A percentile compares a stretch with the other conserved stretches of the same genome.
These are phyloP conservation scores for Acleris laterana DNA, from an alignment of 2,888 invertebrate genomes.

Conservation along the genomic window DNA sequence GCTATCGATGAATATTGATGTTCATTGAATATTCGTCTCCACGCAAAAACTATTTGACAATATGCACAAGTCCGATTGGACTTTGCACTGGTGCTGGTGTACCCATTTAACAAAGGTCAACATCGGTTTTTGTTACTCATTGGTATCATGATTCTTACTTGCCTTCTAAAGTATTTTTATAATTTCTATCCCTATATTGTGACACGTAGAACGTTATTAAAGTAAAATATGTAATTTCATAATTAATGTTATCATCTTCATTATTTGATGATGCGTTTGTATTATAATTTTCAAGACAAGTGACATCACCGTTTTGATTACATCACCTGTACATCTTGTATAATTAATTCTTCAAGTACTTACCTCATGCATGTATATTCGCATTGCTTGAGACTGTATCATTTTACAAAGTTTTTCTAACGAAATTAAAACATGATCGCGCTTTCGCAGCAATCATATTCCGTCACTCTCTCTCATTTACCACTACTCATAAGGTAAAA, in stretches of 20 bases:
- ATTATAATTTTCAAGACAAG: slow-evolving; percentile 6
- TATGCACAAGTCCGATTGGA: slow-evolving; percentile 1
- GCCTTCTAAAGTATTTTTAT: not conserved
- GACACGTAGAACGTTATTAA: not conserved
- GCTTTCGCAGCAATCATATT: slow-evolving; percentile 39
- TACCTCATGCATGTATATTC: not conserved
- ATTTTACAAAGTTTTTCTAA: slow-evolving; percentile 42
- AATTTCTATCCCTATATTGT: too few relatives aligned
- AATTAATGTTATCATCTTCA: slow-evolving; percentile 8
- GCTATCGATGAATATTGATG: slow-evolving; percentile 54
- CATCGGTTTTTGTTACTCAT: not conserved
- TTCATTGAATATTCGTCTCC: slow-evolving; percentile 65
- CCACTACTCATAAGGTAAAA: slow-evolving; percentile 44
- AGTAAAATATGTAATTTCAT: not conserved
- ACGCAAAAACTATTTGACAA: slow-evolving; percentile 36
- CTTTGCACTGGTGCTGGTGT: slow-evolving; percentile 5
- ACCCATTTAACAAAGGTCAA: not conserved
- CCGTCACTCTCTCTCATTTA: slow-evolving; percentile 52
- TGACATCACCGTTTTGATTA: slow-evolving; percentile 28
- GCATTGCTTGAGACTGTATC: slow-evolving; percentile 14
- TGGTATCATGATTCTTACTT: not conserved
- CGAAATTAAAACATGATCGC: slow-evolving; percentile 53
- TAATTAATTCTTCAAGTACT: slow-evolving; percentile 1
- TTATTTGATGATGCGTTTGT: not conserved
- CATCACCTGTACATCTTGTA: slow-evolving; percentile 19